Percentiles rank a stretch among this genome's conserved stretches.
Conservation (phyloP, 2,113 vertebrate genomes). For the Myrmecobius fasciatus region DNA sequence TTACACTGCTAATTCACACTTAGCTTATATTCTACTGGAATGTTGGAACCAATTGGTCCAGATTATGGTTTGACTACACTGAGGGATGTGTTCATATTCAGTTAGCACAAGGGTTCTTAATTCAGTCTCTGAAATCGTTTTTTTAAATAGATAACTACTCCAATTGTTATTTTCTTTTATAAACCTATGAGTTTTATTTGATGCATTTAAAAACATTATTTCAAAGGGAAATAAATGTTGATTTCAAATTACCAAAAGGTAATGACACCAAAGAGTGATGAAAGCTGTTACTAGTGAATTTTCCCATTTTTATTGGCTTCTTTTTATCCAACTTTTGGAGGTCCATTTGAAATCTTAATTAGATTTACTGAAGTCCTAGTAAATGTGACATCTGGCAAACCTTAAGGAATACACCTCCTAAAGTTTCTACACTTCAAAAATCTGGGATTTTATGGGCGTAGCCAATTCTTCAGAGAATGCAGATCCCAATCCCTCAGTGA, state of each 20-base stretch:
- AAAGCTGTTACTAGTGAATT: not conserved
- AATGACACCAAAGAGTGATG: not conserved
- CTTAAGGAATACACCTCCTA: not conserved
- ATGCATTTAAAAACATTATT: not conserved
- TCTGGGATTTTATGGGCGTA: not conserved
- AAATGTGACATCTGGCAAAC: not conserved
- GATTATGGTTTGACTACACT: not conserved
- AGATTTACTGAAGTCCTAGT: not conserved
- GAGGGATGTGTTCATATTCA: not conserved
- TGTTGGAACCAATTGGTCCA: not conserved
- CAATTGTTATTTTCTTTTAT: not conserved
- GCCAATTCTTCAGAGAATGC: not conserved
- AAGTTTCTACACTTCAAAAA: not conserved
- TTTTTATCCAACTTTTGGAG: not conserved
- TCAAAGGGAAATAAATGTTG: not conserved
- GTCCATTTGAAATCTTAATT: no score
- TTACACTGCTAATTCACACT: not conserved
- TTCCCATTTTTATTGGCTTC: not conserved
- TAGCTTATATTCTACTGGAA: not conserved
- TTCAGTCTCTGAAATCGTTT: not conserved
- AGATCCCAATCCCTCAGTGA: not conserved
- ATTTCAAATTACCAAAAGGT: not conserved
- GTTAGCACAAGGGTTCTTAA: not conserved
- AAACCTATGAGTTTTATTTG: not conserved
- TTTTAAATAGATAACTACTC: not conserved